Conservation (phyloP, 1,140 invertebrate species). For the Drosophila jambulina region DNA sequence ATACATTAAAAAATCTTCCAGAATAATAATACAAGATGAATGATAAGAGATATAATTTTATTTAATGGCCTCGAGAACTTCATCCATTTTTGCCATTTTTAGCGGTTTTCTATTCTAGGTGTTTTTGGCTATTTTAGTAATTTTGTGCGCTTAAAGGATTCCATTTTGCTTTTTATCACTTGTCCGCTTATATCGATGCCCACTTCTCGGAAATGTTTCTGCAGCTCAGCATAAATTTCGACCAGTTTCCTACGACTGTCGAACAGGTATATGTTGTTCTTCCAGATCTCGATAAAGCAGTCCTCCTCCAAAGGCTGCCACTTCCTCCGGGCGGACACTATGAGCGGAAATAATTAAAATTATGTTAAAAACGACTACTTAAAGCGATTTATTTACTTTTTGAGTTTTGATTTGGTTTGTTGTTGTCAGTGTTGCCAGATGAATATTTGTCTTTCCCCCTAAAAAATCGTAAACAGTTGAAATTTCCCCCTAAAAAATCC, state of each 20-base stretch:
- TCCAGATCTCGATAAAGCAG: constrained; percentile 30
- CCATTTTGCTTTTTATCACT: constrained; percentile 46
- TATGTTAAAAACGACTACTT: neutral
- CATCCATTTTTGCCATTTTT: too few relatives aligned
- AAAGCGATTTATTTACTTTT: constrained; percentile 4
- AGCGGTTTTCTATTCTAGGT: too few relatives aligned
- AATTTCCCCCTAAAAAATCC: too few relatives aligned
- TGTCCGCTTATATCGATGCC: constrained; percentile 18
- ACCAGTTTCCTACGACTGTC: constrained; percentile 9
- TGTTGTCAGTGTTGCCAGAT: too few relatives aligned
- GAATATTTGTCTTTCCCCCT: too few relatives aligned
- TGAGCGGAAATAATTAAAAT: too few relatives aligned
- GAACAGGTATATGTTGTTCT: constrained; percentile 23
- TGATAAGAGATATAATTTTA: too few relatives aligned
- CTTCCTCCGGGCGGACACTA: constrained; percentile 24
- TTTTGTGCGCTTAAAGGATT: constrained; percentile 26
- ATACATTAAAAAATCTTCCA: too few relatives aligned
- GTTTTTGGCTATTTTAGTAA: too few relatives aligned
- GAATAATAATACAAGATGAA: too few relatives aligned
- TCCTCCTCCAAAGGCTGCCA: constrained; percentile 30
- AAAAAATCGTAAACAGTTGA: too few relatives aligned
- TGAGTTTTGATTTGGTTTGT: constrained; percentile 5
- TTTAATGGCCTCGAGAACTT: too few relatives aligned
- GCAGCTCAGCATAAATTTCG: constrained; percentile 10
- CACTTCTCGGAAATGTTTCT: constrained; percentile 1